A percentile compares a stretch with the other conserved stretches of the same genome.
phyloP scores from a whole-genome alignment of 2,888 invertebrate genomes.

The Hirtodrosophila alboralis region DNA sequence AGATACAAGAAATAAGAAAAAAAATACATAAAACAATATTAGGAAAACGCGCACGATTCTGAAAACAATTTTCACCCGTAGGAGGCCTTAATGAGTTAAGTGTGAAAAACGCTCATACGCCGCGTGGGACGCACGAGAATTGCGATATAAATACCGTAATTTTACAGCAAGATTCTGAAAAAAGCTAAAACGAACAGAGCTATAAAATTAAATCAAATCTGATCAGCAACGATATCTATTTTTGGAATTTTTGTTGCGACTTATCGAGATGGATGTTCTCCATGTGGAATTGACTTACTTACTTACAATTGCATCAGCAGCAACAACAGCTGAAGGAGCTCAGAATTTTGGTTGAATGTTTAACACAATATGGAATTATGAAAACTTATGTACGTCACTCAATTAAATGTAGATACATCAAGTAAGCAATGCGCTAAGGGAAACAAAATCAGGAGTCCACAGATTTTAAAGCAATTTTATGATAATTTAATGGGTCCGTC shows the following conservation, averaged over 20 bases:
- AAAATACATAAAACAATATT: conserved; percentile 29
- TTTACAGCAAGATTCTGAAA: conserved; percentile 55
- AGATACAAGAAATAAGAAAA: conserved; percentile 16
- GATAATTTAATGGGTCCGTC: conserved; percentile 47
- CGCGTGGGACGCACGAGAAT: conserved; percentile 47
- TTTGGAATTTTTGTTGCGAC: conserved; percentile 9
- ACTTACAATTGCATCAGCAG: too few species aligned
- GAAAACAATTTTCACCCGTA: conserved; percentile 42
- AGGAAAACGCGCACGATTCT: conserved; percentile 34
- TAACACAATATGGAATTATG: conserved; percentile 2
- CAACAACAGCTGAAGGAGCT: not conserved
- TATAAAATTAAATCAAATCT: conserved; percentile 50
- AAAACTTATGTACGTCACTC: conserved; percentile 10
- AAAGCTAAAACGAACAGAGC: conserved; percentile 16
- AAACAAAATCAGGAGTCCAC: conserved; percentile 29
- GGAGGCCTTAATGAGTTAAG: conserved; percentile 65
- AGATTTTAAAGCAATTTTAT: conserved; percentile 47
- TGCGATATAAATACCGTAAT: conserved; percentile 58
- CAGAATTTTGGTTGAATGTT: too few species aligned
- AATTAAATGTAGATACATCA: conserved; percentile 23
- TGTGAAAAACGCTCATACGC: conserved; percentile 70
- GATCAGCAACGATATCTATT: conserved; percentile 37
- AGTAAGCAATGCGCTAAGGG: conserved; percentile 36
- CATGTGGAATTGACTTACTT: conserved; percentile 5
- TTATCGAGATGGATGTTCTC: conserved; percentile 6